These are phyloP conservation scores for Lepus townsendii DNA, from an alignment of 2,797 vertebrate genomes.

Conservation along the genomic window DNA sequence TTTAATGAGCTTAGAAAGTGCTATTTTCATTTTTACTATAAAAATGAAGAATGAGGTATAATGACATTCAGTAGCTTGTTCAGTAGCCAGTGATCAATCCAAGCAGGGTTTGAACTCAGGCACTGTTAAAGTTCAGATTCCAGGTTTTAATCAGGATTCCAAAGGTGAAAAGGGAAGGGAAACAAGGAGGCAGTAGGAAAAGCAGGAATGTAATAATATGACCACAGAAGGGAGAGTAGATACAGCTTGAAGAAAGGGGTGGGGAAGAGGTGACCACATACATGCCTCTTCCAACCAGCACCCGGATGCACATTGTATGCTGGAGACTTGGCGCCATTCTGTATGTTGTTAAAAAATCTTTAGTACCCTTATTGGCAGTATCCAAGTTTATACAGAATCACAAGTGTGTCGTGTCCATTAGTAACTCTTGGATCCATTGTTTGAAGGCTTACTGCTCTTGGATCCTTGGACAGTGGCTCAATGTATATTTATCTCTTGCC, in stretches of 20 bases:
- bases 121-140: not conserved
- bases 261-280: not conserved
- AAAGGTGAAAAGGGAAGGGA: rapidly evolving
- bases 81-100: not conserved
- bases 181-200: not conserved
- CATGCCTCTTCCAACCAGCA: not conserved
- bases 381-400: not conserved
- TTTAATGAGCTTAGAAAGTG: not conserved
- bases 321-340: not conserved
- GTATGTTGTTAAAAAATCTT: not conserved
- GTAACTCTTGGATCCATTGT: not conserved
- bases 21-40: not conserved
- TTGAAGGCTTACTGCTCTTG: not conserved
- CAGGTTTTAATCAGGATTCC: not conserved
- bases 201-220: not conserved
- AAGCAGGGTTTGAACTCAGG: not conserved
- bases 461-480: not conserved
- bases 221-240: not conserved
- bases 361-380: not conserved
- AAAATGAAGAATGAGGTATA: not conserved
- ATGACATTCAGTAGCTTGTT: not conserved
- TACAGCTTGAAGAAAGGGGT: not conserved
- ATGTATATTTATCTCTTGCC: not conserved
- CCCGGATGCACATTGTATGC: not conserved
- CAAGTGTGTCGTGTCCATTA: not conserved